Evolutionary conservation across 92 coral and sea anemone genomes (phyloP), one percentile per base, ranked within the genome.

Genomic region (Galaxea fascicularis): DNA sequence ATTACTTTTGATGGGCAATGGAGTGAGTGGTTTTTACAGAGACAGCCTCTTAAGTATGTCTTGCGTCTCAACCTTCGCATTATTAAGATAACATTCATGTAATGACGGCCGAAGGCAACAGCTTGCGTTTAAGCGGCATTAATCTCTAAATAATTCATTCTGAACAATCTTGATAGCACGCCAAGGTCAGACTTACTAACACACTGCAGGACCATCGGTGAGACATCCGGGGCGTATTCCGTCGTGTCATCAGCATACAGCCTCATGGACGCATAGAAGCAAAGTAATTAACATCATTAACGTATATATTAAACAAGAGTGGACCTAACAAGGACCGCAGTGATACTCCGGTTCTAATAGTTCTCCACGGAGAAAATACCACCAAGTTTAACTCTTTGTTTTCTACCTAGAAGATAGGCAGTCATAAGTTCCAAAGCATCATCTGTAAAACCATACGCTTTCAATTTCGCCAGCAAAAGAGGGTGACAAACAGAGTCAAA

Each of bases 51-150:
- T 89, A 53, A 83, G 62, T 47, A 56, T 82, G 35, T 69, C 76
- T 24, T 84, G 67, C 76, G 71, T 75, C 70, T 81, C 82, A 51
- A 73, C 71, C n/a, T 58, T 67, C 67, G 26, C 57, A 66, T 56
- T 31, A 71, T 46, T 83, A 16, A 86, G 85, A 53, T 86, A 49
- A 57, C 53, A 78, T 79, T 86, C 90, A 56, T 85, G 78, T 49
- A 73, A 70, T 27, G 77, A 85, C 77, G 88, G 74, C 73, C 87
- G 56, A 82, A 41, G 63, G 60, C 76, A 46, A 41, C 24, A 39
- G 85, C 85, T 80, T 80, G 77, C 62, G 76, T 80, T 80, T 80
- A 44, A 26, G 76, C 73, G 30, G 60, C 72, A 47, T 79, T 79
- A 21, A 79, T 63, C 70, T 64, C 54, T 27, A 79, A 56, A 65